Base-by-base conservation (phyloP, 2,888 invertebrate species). In the Phanerotoma sp. region DNA sequence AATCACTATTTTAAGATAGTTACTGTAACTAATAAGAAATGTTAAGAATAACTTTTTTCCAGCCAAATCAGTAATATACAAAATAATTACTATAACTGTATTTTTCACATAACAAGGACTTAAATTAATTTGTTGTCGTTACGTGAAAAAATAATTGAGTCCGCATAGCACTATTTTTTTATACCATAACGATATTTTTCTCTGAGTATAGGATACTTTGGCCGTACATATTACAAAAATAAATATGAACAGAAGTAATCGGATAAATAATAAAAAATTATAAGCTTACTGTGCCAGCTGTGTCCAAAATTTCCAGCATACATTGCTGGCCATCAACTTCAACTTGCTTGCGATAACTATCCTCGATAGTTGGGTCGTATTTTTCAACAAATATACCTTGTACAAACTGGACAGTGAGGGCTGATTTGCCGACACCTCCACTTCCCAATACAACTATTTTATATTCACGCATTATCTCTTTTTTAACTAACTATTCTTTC, bases 351-450 rank as follows among this genome's bases (percentile, higher is more conserved):
- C 99, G 87, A 82, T 99, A 99, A 81, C 96, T 96, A 84, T 99
- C 99, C 82, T 99, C 99, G 77, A 99, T 99, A 72, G 99, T 99
- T 63, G 99, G 99, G 82, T 99, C 99, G 81, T 93, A 99, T 84
- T 99, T 99, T 82, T 99, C 99, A 71, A 99, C 98, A 83, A 99
- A 99, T 79, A 99, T 98, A 74, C 97, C 97, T 85, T 98, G 96
- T 66, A 96, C 96, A 81, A 96, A 96, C 80, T 96, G 95, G 72
- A 96, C 95, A 73, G 95, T 96, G 80, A 96, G 86, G 77, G 96
- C 96, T 71, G 96, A 96, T 84, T 99, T 99, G 76, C 99, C 99
- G 75, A 99, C 99, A 83, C 99, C 99, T 79, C 99, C 99, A 79
- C 96, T 96, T 73, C 99, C 99, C 80, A 99, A 84, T 72, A 99